Base-by-base conservation (phyloP, 2,888 invertebrate genomes). In the Lithophane leautieri region DNA sequence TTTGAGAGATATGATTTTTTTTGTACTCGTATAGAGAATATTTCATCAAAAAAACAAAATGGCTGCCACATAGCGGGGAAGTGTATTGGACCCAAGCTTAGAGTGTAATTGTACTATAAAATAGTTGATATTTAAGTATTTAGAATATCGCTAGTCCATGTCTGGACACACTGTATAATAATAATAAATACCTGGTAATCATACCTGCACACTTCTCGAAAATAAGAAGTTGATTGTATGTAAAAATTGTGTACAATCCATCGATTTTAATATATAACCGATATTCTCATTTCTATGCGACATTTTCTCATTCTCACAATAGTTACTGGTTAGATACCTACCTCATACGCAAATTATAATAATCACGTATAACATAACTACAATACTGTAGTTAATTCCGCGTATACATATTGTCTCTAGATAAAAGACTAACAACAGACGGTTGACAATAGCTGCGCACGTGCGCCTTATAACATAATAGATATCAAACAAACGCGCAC, bases 391-490 rank as follows among this genome's bases (percentile, higher is more conserved):
- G 69, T 72, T 70, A 58, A 84, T 76, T 84, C 82, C 81, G 76
- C 62, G 61, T 79, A 68, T n/a, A n/a, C n/a, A n/a, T 63, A 67
- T 76, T 67, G 73, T 84, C 70, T 73, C 84, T 73, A 66, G 81
- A 84, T 68, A 84, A 76, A 76, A 76, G 25, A 81, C 73, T 44
- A 84, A 54, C 83, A 42, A 66, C 60, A 63, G 61, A 54, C 58
- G 22, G 16, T 1, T 11, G 4, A 82, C 81, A 73, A 70, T 73
- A 70, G 61, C 19, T 14, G 12, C 47, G 73, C 84, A 73, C 70
- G 84, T 83, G 82, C 65, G 52, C 42, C 22, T 75, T 67, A 47
- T 80, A 67, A 68, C 34, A 56, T 77, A 54, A 34, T 58, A 34
- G n/a, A 58, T 40, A 68, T 11, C 16, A 44, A n/a, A 67, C 19